Conservation (phyloP, 2,797 vertebrate genomes). For the Silurus lanzhouensis region DNA sequence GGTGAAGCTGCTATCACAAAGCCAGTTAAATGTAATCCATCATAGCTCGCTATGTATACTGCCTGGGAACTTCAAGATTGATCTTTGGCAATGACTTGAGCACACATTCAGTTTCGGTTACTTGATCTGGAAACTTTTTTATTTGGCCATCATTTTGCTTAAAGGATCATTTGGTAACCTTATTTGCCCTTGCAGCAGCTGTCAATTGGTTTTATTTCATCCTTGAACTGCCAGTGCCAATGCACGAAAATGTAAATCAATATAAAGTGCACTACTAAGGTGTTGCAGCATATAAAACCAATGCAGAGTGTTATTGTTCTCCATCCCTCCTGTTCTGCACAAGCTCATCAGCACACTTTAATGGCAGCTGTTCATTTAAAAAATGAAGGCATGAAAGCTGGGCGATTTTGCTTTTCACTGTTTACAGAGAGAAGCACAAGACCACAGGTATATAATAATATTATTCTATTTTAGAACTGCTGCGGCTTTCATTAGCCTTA, state of each 20-base stretch:
- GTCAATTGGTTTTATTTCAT: slow-evolving; percentile 19
- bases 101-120: neutral
- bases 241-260: slow-evolving; percentile 10
- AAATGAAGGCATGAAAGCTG: slow-evolving; percentile 13
- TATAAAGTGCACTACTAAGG: neutral
- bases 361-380: neutral
- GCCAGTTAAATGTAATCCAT: neutral
- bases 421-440: neutral
- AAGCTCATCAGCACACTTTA: neutral
- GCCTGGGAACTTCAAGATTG: neutral
- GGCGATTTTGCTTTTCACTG: neutral
- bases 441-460: slow-evolving; percentile 6
- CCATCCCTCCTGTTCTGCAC: slow-evolving; percentile 7
- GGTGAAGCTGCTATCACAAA: slow-evolving; percentile 3
- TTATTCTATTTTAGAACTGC: slow-evolving; percentile 8
- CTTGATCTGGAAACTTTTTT: neutral
- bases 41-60: neutral
- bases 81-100: neutral
- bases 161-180: neutral
- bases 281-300: neutral
- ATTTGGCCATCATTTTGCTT: neutral
- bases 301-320: neutral
- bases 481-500: slow-evolving; percentile 10
- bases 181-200: neutral
- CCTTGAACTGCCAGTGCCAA: neutral